Evolutionary conservation across 1,140 invertebrate genomes (phyloP).

Genomic region (Orius laevigatus): DNA sequence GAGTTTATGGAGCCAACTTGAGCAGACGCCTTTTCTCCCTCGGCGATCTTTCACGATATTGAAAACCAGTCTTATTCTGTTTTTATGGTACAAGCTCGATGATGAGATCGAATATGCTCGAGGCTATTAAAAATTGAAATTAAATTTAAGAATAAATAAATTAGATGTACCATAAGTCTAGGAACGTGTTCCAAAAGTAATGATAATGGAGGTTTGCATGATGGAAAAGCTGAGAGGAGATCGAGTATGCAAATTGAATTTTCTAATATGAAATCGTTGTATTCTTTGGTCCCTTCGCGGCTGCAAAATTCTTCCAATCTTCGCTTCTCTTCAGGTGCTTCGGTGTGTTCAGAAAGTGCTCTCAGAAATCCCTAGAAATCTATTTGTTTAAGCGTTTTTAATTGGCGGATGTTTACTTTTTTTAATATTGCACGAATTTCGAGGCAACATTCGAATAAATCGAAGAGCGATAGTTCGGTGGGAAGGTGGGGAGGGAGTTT

Average conservation of each 20-base stretch:
- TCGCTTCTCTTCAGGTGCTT: constrained; percentile 39
- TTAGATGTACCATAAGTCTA: constrained; percentile 31
- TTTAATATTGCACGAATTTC: constrained; percentile 9
- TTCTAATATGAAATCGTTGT: constrained; percentile 39
- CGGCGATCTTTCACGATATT: constrained; percentile 39
- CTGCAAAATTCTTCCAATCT: constrained; percentile 44
- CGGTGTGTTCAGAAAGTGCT: constrained; percentile 39
- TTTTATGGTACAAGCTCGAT: constrained; percentile 32
- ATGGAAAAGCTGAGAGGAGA: constrained; percentile 42
- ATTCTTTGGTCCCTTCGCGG: constrained; percentile 42
- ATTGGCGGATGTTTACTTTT: constrained; percentile 7
- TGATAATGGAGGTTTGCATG: constrained; percentile 44
- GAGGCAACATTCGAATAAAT: constrained; percentile 5
- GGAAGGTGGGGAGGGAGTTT: constrained; percentile 1
- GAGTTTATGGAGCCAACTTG: constrained; percentile 39
- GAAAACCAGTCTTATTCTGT: constrained; percentile 46
- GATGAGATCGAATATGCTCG: constrained; percentile 67
- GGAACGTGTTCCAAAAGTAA: constrained; percentile 54
- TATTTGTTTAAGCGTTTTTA: not conserved
- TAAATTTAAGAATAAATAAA: no score
- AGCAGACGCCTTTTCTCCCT: constrained; percentile 43
- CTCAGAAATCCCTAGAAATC: constrained; percentile 39
- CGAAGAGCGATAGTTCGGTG: not conserved
- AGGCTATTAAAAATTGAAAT: constrained; percentile 27
- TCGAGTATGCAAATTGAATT: constrained; percentile 41